Conservation (phyloP, 2,888 invertebrate genomes). For the Lasius platythorax region DNA sequence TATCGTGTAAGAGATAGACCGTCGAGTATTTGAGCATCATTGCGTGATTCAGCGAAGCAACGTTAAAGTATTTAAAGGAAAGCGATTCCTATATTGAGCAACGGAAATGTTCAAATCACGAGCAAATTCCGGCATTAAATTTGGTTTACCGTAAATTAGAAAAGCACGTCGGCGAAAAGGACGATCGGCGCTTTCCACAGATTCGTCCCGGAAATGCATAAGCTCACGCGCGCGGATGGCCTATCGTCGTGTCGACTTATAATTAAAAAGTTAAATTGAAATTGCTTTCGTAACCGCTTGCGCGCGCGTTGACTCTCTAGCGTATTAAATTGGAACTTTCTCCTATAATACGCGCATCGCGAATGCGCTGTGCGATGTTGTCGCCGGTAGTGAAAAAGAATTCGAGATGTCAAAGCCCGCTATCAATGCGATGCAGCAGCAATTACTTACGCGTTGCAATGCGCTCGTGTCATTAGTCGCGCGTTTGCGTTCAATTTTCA, state of each 20-base stretch:
- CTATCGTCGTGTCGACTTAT: constrained; percentile 70
- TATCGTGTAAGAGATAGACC: not conserved
- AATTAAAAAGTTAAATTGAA: constrained; percentile 77
- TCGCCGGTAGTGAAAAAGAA: constrained; percentile 26
- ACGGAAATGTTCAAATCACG: constrained; percentile 60
- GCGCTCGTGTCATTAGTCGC: not conserved
- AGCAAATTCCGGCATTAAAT: constrained; percentile 72
- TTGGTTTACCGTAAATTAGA: constrained; percentile 72
- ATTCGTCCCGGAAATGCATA: constrained; percentile 58
- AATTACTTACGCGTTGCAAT: constrained; percentile 36
- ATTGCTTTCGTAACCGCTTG: constrained; percentile 64
- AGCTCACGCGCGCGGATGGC: constrained; percentile 55
- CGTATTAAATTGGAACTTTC: constrained; percentile 68
- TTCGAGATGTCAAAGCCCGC: constrained; percentile 38
- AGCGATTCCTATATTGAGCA: constrained; percentile 33
- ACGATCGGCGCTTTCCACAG: constrained; percentile 7
- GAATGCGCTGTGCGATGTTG: constrained; percentile 17
- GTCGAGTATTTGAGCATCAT: constrained; percentile 11
- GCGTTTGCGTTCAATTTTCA: constrained; percentile 28
- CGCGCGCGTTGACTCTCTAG: constrained; percentile 13
- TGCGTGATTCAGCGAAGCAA: not conserved
- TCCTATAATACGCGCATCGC: constrained; percentile 22
- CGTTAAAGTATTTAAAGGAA: constrained; percentile 33
- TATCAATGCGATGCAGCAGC: constrained; percentile 35
- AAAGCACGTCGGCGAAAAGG: constrained; percentile 52